Conservation (phyloP, 1,140 invertebrate species). For the Macrostomum lignano region DNA sequence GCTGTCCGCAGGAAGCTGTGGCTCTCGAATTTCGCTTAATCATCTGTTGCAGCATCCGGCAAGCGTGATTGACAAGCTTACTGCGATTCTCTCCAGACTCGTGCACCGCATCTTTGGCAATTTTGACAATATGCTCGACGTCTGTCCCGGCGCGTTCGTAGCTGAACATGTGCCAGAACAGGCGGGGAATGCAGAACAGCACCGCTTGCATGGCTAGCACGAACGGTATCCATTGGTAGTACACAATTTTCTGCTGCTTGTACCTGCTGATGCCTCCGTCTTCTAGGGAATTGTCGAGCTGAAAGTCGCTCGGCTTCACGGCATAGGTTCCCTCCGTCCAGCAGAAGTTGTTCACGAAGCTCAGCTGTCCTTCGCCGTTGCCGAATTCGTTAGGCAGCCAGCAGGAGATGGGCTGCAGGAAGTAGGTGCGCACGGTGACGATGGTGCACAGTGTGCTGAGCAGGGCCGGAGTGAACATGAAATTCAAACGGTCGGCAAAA, state of each 20-base stretch:
- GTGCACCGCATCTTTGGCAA: slow-evolving; percentile 1
- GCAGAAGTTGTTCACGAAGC: slow-evolving; percentile 5
- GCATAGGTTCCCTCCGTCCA: slow-evolving; percentile 6
- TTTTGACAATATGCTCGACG: not conserved
- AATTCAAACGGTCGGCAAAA: slow-evolving; percentile 7
- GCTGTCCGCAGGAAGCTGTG: too few relatives aligned
- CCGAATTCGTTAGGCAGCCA: slow-evolving; percentile 5
- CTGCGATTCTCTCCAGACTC: not conserved
- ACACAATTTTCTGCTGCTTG: slow-evolving; percentile 3
- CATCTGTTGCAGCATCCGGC: too few relatives aligned
- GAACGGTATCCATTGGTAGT: slow-evolving; percentile 7
- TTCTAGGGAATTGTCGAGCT: not conserved
- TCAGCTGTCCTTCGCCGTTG: not conserved
- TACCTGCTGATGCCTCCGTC: not conserved
- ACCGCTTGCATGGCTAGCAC: slow-evolving; percentile 2
- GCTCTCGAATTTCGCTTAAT: too few relatives aligned
- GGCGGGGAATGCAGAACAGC: slow-evolving; percentile 4
- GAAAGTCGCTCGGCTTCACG: not conserved
- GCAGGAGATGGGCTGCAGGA: slow-evolving; percentile 6
- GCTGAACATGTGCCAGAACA: slow-evolving; percentile 4
- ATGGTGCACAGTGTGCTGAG: slow-evolving; percentile 1
- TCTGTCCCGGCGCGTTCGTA: slow-evolving; percentile 3
- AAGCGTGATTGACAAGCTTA: not conserved
- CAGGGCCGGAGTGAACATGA: slow-evolving; percentile 1
- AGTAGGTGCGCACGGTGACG: slow-evolving; percentile 4